These are phyloP conservation scores for Darevskia nairensis DNA, from an alignment of 2,797 vertebrate genomes.

Conservation along the genomic window DNA sequence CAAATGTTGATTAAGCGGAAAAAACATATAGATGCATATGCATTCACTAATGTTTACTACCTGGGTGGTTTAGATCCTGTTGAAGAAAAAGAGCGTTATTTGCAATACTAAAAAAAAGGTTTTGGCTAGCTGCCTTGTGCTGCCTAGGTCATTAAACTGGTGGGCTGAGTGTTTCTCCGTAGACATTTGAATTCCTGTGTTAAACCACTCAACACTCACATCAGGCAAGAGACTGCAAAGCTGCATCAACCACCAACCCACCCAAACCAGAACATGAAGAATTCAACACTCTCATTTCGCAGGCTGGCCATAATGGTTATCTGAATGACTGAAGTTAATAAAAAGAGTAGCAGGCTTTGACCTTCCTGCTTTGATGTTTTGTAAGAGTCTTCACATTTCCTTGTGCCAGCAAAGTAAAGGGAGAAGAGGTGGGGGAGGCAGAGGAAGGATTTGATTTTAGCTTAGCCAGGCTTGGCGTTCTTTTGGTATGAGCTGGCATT, in stretches of 20 bases:
- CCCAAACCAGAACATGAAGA: background rate
- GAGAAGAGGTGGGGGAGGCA: conserved; percentile 27
- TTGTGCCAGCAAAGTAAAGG: conserved; percentile 36
- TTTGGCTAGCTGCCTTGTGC: background rate
- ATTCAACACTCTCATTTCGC: conserved; percentile 5
- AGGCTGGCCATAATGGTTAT: conserved; percentile 31
- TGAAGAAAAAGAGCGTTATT: background rate
- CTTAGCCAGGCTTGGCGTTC: conserved; percentile 45
- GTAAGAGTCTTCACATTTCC: conserved; percentile 41
- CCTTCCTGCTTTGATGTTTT: conserved; percentile 48
- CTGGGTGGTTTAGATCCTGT: background rate
- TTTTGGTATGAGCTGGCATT: conserved; percentile 51
- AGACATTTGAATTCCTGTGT: conserved; percentile 12
- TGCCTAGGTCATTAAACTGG: conserved; percentile 17
- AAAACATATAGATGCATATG: background rate
- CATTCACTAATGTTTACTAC: conserved; percentile 6
- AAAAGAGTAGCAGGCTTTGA: conserved; percentile 51
- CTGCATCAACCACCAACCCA: background rate
- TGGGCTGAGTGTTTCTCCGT: background rate
- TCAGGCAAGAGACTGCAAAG: background rate
- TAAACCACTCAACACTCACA: background rate
- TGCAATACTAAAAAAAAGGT: background rate
- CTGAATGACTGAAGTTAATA: conserved; percentile 39
- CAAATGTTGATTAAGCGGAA: background rate
- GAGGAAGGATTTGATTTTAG: conserved; percentile 52